These are phyloP conservation scores for Monochamus saltuarius DNA, from an alignment of 1,140 invertebrate species.

Conservation along the genomic window DNA sequence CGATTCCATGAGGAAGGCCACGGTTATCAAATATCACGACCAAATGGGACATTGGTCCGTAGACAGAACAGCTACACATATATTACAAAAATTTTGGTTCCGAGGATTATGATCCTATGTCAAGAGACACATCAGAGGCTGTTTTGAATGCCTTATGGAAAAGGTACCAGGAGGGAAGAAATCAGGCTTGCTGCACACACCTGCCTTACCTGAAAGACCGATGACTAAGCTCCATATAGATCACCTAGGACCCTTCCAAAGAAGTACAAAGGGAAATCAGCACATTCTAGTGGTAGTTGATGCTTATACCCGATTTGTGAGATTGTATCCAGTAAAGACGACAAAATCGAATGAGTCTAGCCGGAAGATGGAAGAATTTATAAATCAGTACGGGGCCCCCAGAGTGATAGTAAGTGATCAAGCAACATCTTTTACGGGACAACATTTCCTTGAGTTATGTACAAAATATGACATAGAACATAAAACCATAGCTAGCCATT, in stretches of 20 bases:
- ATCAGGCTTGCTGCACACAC: slow-evolving; percentile 41
- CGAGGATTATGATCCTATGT: slow-evolving; percentile 39
- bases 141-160: slow-evolving; percentile 26
- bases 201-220: slow-evolving; percentile 29
- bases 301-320: slow-evolving; percentile 38
- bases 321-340: slow-evolving; percentile 32
- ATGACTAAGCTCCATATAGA: slow-evolving; percentile 37
- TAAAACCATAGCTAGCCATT: background rate
- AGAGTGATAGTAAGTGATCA: slow-evolving; percentile 41
- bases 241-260: slow-evolving; percentile 40
- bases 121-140: slow-evolving; percentile 33
- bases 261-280: slow-evolving; percentile 27
- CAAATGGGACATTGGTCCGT: slow-evolving; percentile 43
- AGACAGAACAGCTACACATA: slow-evolving; percentile 41
- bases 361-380: background rate
- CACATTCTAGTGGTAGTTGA: slow-evolving; percentile 37
- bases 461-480: slow-evolving; percentile 33
- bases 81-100: slow-evolving; percentile 45
- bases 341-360: slow-evolving; percentile 17
- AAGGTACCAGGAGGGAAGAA: slow-evolving; percentile 30
- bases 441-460: slow-evolving; percentile 36
- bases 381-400: slow-evolving; percentile 45
- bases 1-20: slow-evolving; percentile 5
- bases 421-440: slow-evolving; percentile 47
- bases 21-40: slow-evolving; percentile 34